Percentiles rank a stretch among this genome's conserved stretches.
Conservation (phyloP, 2,888 invertebrate species). For the Apotomis betuletana region DNA sequence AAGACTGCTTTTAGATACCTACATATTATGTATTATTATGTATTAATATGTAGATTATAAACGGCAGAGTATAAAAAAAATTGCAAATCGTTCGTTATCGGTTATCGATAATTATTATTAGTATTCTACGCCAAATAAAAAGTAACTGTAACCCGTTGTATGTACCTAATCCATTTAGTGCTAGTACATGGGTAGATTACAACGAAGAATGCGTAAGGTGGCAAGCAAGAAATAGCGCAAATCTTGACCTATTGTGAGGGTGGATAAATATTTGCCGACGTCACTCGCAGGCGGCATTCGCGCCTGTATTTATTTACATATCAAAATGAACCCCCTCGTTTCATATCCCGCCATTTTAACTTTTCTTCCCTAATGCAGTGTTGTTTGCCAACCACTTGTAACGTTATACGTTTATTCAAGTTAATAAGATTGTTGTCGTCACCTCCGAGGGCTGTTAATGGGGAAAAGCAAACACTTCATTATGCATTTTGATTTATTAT, state of each 20-base stretch:
- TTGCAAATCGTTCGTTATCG: too few relatives aligned
- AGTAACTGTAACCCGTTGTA: too few relatives aligned
- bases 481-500: slow-evolving; percentile 13
- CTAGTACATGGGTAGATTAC: too few relatives aligned
- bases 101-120: too few relatives aligned
- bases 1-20: too few relatives aligned
- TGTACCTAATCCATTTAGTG: too few relatives aligned
- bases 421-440: slow-evolving; percentile 26
- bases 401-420: slow-evolving; percentile 47
- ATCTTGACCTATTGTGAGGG: slow-evolving; percentile 48
- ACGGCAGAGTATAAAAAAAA: too few relatives aligned
- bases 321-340: slow-evolving; percentile 58
- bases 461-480: slow-evolving; percentile 1
- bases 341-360: slow-evolving; percentile 22
- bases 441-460: slow-evolving; percentile 19
- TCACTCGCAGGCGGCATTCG: slow-evolving; percentile 54
- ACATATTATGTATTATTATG: too few relatives aligned
- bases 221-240: slow-evolving; percentile 18
- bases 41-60: too few relatives aligned
- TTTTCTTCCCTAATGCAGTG: slow-evolving; percentile 47
- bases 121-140: too few relatives aligned
- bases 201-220: not conserved
- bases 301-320: slow-evolving; percentile 71
- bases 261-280: slow-evolving; percentile 47
- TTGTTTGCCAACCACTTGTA: slow-evolving; percentile 56